Evolutionary conservation across 2,797 vertebrate genomes (phyloP), one percentile per base, ranked within the genome.

Genomic region (Dicrostonyx torquatus): DNA sequence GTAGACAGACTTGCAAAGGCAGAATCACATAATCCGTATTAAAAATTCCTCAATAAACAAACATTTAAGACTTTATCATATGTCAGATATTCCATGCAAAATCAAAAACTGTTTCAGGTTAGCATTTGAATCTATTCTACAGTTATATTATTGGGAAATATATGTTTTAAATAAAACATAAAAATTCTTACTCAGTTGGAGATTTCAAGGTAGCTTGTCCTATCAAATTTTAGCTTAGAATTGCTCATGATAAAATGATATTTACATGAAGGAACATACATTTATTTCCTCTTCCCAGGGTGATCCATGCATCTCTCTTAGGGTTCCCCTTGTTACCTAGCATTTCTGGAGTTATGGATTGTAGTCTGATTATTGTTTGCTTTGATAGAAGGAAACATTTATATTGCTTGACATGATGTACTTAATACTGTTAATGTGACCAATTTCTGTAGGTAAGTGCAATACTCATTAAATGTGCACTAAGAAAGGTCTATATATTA

Each of bases 41-140:
- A 97, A 96, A 98, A 97, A 95, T 96, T 97, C 31, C 96, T 82
- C 96, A 93, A 95, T 94, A 98, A 98, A 66, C 53, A 96, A 92
- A 80, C 87, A 96, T 87, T 95, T 89, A 88, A 94, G 73, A 96
- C 12, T 68, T 91, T 78, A 45, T 37, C 82, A 90, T 97, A 37
- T 0, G 34, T 89, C 66, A 92, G 50, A 72, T 93, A 31, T 86
- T 82, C 62, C 26, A 58, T 15, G 77, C 75, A 89, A n/a, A 97
- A 95, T 43, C 40, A 86, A 22, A 75, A 26, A 72, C 1, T 31
- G 12, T 58, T 94, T 94, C 26, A 86, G 12, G 22, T 53, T 90
- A 45, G 12, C 53, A 11, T 55, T 29, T 86, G n/a, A 43, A 77
- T 60, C 34, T 26, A 88, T 53, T 45, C 14, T 73, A 77, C 13